Conservation (phyloP, 2,888 invertebrate species). For the Dichetophora obliterata region DNA sequence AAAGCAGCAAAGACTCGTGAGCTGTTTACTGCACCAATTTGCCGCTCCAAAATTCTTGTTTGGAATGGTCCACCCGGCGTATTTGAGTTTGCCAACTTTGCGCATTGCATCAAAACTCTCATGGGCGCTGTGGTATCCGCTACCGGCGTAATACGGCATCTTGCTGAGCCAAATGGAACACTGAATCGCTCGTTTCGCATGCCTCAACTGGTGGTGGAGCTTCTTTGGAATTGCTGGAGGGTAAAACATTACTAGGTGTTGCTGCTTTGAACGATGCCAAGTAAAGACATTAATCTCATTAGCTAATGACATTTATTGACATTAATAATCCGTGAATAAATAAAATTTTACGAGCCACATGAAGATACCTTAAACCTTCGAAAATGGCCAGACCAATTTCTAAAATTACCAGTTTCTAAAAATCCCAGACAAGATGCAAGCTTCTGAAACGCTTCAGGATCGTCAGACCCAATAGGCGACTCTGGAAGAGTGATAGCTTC, state of each 20-base stretch:
- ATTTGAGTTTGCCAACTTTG: slow-evolving; percentile 96
- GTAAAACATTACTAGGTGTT: slow-evolving; percentile 89
- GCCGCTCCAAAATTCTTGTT: slow-evolving; percentile 93
- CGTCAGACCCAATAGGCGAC: too few relatives aligned
- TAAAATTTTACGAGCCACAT: too few relatives aligned
- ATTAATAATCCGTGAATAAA: too few relatives aligned
- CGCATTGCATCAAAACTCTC: slow-evolving; percentile 88
- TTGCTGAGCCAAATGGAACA: slow-evolving; percentile 95
- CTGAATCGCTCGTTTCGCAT: slow-evolving; percentile 95
- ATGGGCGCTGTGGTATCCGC: slow-evolving; percentile 96
- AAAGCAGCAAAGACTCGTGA: slow-evolving; percentile 85
- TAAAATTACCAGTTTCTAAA: too few relatives aligned
- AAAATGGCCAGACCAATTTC: too few relatives aligned
- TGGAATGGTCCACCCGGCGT: slow-evolving; percentile 99
- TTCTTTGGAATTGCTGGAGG: slow-evolving; percentile 90
- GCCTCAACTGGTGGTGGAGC: slow-evolving; percentile 96
- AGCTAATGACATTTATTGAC: too few relatives aligned
- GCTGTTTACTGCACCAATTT: slow-evolving; percentile 85
- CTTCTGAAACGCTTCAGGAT: too few relatives aligned
- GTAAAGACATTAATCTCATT: not conserved
- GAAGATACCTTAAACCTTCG: too few relatives aligned
- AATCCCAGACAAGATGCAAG: too few relatives aligned
- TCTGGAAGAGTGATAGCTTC: too few relatives aligned
- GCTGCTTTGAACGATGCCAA: slow-evolving; percentile 76
- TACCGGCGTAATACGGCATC: slow-evolving; percentile 97